Percentiles rank a stretch among this genome's conserved stretches.
phyloP scores from a whole-genome alignment of 2,888 invertebrate species.

The Mycogona germanica region DNA sequence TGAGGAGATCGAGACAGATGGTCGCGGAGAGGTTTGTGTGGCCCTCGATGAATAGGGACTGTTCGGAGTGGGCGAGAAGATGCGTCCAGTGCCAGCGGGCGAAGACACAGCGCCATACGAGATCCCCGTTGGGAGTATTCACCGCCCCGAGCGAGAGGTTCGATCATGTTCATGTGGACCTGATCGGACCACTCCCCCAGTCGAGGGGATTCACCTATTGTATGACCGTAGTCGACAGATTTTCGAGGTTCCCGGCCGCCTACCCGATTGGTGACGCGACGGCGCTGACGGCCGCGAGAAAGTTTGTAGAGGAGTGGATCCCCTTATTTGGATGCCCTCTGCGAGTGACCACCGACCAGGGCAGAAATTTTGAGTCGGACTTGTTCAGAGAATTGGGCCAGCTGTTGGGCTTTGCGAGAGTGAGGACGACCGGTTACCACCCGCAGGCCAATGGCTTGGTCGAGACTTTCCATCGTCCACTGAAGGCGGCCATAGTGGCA shows the following conservation, averaged over 20 bases:
- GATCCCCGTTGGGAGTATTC: no score
- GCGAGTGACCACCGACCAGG: constrained; percentile 25
- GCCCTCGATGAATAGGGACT: background rate
- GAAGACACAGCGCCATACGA: background rate
- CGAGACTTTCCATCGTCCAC: constrained; percentile 25
- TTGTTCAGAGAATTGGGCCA: constrained; percentile 19
- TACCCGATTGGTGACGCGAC: constrained; percentile 22
- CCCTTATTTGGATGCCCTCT: constrained; percentile 23
- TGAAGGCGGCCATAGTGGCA: constrained; percentile 25
- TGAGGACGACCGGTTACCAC: constrained; percentile 23
- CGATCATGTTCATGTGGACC: constrained; percentile 10
- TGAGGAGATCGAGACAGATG: background rate
- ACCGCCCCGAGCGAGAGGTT: background rate
- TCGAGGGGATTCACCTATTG: background rate
- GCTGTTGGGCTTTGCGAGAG: constrained; percentile 19
- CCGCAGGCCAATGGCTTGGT: constrained; percentile 27
- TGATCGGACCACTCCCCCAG: constrained; percentile 6
- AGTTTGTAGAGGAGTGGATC: constrained; percentile 23
- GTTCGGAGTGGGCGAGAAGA: background rate
- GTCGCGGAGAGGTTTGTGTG: background rate
- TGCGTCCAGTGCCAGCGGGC: constrained; percentile 6
- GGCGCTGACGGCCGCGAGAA: constrained; percentile 19
- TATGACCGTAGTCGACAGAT: no score
- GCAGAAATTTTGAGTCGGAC: constrained; percentile 21
- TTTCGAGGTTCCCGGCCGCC: constrained; percentile 24